Evolutionary conservation across 1,140 invertebrate species (phyloP).

Genomic region (Lepidurus apus): DNA sequence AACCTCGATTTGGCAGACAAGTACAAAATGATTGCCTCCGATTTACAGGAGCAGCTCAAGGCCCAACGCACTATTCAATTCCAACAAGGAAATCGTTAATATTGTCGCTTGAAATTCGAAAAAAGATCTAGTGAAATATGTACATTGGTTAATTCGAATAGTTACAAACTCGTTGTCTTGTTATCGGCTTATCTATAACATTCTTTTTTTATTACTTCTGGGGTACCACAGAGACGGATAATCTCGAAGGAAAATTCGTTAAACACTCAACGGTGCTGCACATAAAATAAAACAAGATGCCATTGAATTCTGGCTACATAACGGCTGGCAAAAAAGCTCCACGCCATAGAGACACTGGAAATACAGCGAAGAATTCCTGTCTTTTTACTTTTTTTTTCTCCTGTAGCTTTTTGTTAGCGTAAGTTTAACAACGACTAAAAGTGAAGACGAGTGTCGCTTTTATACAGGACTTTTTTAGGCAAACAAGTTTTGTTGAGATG

Average conservation of each 20-base stretch:
- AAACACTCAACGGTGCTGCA: constrained; percentile 6
- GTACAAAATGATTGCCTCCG: constrained; percentile 62
- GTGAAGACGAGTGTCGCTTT: constrained; percentile 3
- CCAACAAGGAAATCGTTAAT: constrained; percentile 54
- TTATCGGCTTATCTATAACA: background rate
- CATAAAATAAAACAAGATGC: constrained; percentile 10
- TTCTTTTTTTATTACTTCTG: constrained; percentile 10
- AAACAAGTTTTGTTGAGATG: constrained; percentile 77
- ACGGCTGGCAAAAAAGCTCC: background rate
- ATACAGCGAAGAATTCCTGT: constrained; percentile 4
- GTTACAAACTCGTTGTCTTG: background rate
- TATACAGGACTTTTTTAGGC: constrained; percentile 29
- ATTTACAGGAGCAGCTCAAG: constrained; percentile 61
- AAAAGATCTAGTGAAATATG: background rate
- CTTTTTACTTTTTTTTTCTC: background rate
- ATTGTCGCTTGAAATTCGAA: background rate
- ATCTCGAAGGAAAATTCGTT: background rate
- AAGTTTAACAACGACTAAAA: background rate
- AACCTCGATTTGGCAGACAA: constrained; percentile 62
- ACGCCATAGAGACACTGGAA: constrained; percentile 2
- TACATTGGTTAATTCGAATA: background rate
- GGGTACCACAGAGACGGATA: constrained; percentile 9
- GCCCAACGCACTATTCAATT: constrained; percentile 55
- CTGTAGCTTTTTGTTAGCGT: background rate
- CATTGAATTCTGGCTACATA: background rate